Base-by-base conservation (phyloP, 2,888 invertebrate species). In the Itoplectis maculator region DNA sequence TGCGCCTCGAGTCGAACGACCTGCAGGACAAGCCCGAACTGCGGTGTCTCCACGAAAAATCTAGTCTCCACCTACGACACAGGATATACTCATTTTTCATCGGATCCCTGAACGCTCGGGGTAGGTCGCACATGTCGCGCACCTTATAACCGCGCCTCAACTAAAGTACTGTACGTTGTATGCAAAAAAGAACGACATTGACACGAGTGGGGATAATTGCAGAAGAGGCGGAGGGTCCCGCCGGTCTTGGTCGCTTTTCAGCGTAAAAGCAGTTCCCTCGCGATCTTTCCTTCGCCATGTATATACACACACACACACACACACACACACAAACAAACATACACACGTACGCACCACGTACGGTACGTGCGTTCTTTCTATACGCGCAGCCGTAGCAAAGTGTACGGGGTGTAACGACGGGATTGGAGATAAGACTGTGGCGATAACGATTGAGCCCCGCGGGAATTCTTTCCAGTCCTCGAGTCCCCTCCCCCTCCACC, bases 381-480 rank as follows among this genome's bases (percentile, higher is more conserved):
- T 37, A 35, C 59, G 29, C 59, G 37, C 35, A 35, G 20, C 59
- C 59, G 15, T 37, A 37, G 59, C 59, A 59, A 59, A 59, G 37
- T 59, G 59, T 59, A 59, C 37, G 37, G 59, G 37, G n/a, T 29
- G 29, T 29, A 29, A 59, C 49, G 42, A 63, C 61, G 70, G 49
- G 68, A 68, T 42, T 20, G 73, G 88, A 92, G 92, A 92, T 92
- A 92, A 92, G 91, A 89, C 89, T 86, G 85, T 86, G 87, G 87
- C 90, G 92, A 92, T 92, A 92, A 92, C 90, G 91, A 91, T 91
- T 90, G 88, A 88, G 89, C 91, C 91, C 91, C 89, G 90, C 89
- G 91, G 91, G 90, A 90, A 91, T 89, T 89, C 88, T 89, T 81
- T 75, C 69, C 77, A 77, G 65, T 72, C 74, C 63, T 49, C n/a